These are phyloP conservation scores for Nebria ingens DNA, from an alignment of 1,140 invertebrate species.

Conservation along the genomic window DNA sequence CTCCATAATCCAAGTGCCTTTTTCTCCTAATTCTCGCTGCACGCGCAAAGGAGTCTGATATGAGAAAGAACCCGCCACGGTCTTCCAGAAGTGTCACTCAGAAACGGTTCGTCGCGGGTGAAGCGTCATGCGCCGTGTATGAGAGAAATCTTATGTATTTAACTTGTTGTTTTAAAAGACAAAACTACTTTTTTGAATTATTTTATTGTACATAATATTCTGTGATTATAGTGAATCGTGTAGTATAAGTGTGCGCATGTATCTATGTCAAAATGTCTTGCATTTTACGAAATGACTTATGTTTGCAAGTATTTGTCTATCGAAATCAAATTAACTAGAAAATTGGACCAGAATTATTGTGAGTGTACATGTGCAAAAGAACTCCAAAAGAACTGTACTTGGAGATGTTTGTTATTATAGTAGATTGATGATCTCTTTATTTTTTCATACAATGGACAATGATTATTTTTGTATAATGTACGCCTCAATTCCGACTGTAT, in stretches of 20 bases:
- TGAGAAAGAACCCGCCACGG: conserved; percentile 1
- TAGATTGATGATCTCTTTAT: background rate
- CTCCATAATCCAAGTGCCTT: conserved; percentile 6
- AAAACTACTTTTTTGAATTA: background rate
- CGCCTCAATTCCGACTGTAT: conserved; percentile 5
- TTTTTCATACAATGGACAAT: background rate
- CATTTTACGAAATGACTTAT: too few species aligned
- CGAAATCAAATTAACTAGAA: too few species aligned
- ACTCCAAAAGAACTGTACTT: too few species aligned
- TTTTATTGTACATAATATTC: conserved; percentile 7
- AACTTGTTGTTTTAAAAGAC: background rate
- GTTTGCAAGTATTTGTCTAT: too few species aligned
- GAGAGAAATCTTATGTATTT: background rate
- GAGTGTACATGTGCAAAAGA: too few species aligned
- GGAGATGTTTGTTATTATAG: too few species aligned
- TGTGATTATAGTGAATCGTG: background rate
- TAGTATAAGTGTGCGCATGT: background rate
- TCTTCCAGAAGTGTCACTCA: background rate
- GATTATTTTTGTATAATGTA: background rate
- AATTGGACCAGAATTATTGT: too few species aligned
- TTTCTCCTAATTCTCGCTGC: conserved; percentile 3
- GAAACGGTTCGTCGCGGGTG: too few species aligned
- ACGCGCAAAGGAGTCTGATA: background rate
- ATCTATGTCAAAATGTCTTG: too few species aligned
- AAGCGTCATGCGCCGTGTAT: background rate